phyloP scores from a whole-genome alignment of 2,113 vertebrate species.

The Rhinogobius similis region DNA sequence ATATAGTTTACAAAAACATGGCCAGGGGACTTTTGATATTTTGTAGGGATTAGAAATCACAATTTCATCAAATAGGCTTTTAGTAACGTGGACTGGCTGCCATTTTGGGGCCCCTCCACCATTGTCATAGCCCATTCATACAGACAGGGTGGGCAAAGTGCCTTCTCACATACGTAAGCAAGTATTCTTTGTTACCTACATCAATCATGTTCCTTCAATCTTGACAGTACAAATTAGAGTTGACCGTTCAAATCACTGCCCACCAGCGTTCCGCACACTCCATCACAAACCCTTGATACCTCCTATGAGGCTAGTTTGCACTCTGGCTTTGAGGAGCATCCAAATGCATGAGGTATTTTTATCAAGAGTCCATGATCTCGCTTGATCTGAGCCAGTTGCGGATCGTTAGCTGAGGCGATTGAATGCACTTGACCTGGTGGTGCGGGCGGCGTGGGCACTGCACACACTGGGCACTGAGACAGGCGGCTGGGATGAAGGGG shows the following conservation, averaged over 20 bases:
- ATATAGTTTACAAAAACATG: too few species aligned
- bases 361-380: constrained; percentile 49
- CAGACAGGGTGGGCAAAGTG: background rate
- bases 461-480: constrained; percentile 20
- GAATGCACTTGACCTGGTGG: constrained; percentile 68
- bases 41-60: too few species aligned
- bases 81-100: too few species aligned
- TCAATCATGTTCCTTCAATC: constrained; percentile 18
- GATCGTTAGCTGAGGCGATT: constrained; percentile 62
- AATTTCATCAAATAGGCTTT: too few species aligned
- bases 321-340: constrained; percentile 53
- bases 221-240: constrained; percentile 33
- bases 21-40: too few species aligned
- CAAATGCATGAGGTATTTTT: constrained; percentile 53
- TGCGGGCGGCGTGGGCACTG: constrained; percentile 44
- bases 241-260: constrained; percentile 44
- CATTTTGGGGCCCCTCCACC: too few species aligned
- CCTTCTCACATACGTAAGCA: background rate
- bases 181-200: background rate
- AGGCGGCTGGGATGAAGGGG: constrained; percentile 10
- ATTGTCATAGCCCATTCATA: too few species aligned
- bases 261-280: constrained; percentile 19
- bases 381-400: constrained; percentile 58
- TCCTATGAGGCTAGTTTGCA: constrained; percentile 43
- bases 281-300: constrained; percentile 19